Evolutionary conservation across 2,888 invertebrate species (phyloP), one percentile per base, ranked within the genome.

Genomic region (Drosophila fulvimacula): DNA sequence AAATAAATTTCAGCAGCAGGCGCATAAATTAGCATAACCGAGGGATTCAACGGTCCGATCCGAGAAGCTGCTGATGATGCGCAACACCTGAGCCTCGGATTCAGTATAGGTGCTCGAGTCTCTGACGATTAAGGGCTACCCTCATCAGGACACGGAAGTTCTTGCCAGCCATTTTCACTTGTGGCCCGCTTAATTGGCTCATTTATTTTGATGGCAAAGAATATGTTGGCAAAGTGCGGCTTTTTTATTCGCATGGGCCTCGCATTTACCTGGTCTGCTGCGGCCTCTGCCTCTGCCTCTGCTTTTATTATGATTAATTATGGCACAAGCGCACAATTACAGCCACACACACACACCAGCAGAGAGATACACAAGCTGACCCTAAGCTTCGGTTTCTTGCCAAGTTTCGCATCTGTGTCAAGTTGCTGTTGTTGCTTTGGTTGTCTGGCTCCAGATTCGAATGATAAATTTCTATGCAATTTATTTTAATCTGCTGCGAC

Each of bases 251-350:
- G 49, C 34, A 38, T 44, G 55, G 15, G 34, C 49, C 65, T 71
- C 60, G 34, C 42, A 60, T 63, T 77, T 69, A 77, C 76, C 72
- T 78, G 69, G 66, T 60, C 55, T 41, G 71, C 44, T 74, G 66
- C 71, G 68, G 64, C 62, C 74, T 70, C 73, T 67, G 80, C 62
- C 74, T 70, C 73, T 67, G 80, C 57, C 75, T 71, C 73, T 67
- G 80, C 56, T 85, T 88, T 85, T 85, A 85, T 85, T 88, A 85
- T 85, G 84, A 85, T 85, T 85, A 85, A 85, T 85, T 88, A 77
- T 82, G 78, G 61, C 78, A 60, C 51, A 72, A 46, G 63, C 67
- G 58, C 56, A 72, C 71, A 73, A 59, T 55, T 61, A 53, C 82
- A 71, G 53, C 60, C 44, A 69, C 34, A 34, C 34, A 13, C 4